Percentiles rank a stretch among this genome's conserved stretches.
These are phyloP conservation scores for Trichosurus vulpecula DNA, from an alignment of 2,797 vertebrate species.

Conservation along the genomic window DNA sequence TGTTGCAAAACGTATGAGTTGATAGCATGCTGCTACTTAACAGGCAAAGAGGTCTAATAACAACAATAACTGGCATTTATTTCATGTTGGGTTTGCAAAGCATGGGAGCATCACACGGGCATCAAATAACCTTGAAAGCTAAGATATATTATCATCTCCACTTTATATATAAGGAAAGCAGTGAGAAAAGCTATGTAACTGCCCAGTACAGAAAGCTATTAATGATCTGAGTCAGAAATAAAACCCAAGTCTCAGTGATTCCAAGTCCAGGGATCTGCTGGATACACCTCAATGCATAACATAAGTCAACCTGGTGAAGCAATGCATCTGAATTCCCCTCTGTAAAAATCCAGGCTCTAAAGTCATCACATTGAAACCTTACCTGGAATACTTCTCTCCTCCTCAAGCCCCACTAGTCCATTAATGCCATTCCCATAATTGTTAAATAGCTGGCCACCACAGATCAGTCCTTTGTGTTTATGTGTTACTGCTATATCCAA, in stretches of 20 bases:
- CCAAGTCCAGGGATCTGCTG: neutral
- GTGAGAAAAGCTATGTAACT: neutral
- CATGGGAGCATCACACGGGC: neutral
- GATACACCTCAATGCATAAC: neutral
- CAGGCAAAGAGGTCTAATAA: constrained; percentile 23
- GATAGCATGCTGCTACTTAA: constrained; percentile 10
- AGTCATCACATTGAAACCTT: neutral
- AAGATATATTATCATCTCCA: neutral
- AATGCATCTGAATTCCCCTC: constrained; percentile 20
- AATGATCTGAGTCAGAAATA: neutral
- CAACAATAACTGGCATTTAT: neutral
- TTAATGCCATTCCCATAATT: neutral
- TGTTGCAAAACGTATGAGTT: constrained; percentile 13
- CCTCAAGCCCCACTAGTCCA: neutral
- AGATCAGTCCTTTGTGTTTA: neutral
- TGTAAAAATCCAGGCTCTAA: constrained; percentile 41
- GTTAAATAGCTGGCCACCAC: neutral
- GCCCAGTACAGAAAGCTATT: neutral
- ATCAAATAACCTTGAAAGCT: neutral
- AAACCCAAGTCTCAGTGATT: neutral
- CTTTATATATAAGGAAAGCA: neutral
- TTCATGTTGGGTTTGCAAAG: neutral
- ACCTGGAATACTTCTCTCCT: neutral
- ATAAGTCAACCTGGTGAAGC: neutral
- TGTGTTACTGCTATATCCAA: neutral